A percentile compares a stretch with the other conserved stretches of the same genome.
phyloP scores from a whole-genome alignment of 2,113 vertebrate genomes.

The Isichthys henryi region DNA sequence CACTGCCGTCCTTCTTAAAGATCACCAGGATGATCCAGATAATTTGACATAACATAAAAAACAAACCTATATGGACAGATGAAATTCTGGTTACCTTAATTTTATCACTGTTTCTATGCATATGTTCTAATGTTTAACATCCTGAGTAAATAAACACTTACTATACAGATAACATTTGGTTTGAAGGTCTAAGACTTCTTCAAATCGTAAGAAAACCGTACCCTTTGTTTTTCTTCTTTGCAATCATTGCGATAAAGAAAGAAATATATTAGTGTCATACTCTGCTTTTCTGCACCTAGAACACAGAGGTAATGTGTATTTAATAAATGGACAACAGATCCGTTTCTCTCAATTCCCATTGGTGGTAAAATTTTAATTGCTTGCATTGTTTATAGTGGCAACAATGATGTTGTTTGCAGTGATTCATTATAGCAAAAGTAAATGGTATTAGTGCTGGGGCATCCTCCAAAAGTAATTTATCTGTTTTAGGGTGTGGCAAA shows the following conservation, averaged over 20 bases:
- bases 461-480: conserved; percentile 29
- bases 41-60: background rate
- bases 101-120: background rate
- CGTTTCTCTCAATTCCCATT: conserved; percentile 32
- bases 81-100: background rate
- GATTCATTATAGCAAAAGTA: conserved; percentile 24
- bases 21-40: background rate
- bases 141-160: background rate
- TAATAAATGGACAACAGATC: conserved; percentile 43
- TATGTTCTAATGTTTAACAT: background rate
- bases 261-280: background rate
- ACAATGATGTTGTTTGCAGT: conserved; percentile 11
- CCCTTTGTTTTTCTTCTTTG: background rate
- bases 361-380: conserved; percentile 28
- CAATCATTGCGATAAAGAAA: background rate
- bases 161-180: background rate
- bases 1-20: background rate
- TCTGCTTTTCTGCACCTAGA: background rate
- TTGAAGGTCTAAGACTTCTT: background rate
- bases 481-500: background rate
- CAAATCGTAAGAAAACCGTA: background rate
- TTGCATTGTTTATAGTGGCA: conserved; percentile 14
- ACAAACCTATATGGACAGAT: background rate
- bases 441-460: conserved; percentile 1
- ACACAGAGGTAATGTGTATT: conserved; percentile 9